A percentile compares a stretch with the other conserved stretches of the same genome.
These are phyloP conservation scores for Cairina moschata DNA, from an alignment of 2,113 vertebrate species.

Conservation along the genomic window DNA sequence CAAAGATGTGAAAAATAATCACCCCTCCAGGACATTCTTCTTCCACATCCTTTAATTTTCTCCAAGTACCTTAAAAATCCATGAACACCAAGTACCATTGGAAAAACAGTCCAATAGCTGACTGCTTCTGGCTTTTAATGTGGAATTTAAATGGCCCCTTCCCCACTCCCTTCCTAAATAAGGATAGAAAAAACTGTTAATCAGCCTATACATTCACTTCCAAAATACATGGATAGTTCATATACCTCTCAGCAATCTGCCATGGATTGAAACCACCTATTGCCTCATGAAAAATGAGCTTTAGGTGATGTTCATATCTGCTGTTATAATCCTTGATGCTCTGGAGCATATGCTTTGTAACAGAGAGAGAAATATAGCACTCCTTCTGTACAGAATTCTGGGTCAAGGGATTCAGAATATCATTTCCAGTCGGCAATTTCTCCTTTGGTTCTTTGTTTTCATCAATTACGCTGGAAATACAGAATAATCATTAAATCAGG, in stretches of 20 bases:
- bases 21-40: background rate
- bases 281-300: constrained; percentile 79
- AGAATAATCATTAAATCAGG: background rate
- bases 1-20: background rate
- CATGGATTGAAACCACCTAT: constrained; percentile 87
- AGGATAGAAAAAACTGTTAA: background rate
- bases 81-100: background rate
- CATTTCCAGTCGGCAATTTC: constrained; percentile 21
- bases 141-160: background rate
- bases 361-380: constrained; percentile 51
- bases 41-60: background rate
- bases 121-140: background rate
- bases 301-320: constrained; percentile 82
- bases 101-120: background rate
- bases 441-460: constrained; percentile 77
- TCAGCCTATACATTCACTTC: background rate
- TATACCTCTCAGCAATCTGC: constrained; percentile 88
- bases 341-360: constrained; percentile 77
- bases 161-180: background rate
- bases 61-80: background rate
- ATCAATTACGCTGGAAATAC: constrained; percentile 65
- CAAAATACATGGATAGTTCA: background rate
- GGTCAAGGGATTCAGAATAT: background rate
- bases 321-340: constrained; percentile 82
- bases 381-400: background rate